phyloP scores from a whole-genome alignment of 2,797 vertebrate genomes.

The Phoeniculus purpureus region DNA sequence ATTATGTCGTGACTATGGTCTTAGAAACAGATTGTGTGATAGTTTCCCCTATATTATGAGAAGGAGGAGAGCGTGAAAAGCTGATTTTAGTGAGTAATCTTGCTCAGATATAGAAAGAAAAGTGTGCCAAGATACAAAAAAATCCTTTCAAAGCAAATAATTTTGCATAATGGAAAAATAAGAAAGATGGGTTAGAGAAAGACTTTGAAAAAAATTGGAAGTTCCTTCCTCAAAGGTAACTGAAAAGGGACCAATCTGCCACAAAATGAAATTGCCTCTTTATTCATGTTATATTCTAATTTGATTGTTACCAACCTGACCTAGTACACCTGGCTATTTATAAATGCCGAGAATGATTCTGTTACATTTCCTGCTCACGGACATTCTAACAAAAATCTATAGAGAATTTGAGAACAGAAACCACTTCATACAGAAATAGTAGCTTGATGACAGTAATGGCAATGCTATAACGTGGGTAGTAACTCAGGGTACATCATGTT shows the following conservation, averaged over 20 bases:
- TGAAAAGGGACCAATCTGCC: background rate
- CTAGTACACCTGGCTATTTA: background rate
- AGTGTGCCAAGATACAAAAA: background rate
- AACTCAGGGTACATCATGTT: background rate
- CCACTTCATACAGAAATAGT: slow-evolving; percentile 21
- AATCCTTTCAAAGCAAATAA: background rate
- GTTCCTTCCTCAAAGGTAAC: background rate
- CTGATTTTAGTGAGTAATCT: background rate
- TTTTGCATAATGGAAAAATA: background rate
- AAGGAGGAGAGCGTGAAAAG: background rate
- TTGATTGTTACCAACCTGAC: background rate
- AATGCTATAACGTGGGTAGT: background rate
- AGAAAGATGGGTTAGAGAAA: background rate
- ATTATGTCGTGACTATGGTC: background rate
- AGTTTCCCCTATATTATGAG: background rate
- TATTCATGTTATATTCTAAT: background rate
- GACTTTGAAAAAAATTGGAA: background rate
- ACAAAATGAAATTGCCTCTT: background rate
- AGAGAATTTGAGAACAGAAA: background rate
- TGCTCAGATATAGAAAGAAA: background rate
- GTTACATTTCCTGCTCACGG: background rate
- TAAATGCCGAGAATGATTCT: background rate
- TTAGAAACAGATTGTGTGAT: background rate
- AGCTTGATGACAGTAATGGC: background rate
- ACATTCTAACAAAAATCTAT: background rate